A percentile compares a stretch with the other conserved stretches of the same genome.
Evolutionary conservation across 2,113 vertebrate species (phyloP).

Genomic region (Engystomops pustulosus): DNA sequence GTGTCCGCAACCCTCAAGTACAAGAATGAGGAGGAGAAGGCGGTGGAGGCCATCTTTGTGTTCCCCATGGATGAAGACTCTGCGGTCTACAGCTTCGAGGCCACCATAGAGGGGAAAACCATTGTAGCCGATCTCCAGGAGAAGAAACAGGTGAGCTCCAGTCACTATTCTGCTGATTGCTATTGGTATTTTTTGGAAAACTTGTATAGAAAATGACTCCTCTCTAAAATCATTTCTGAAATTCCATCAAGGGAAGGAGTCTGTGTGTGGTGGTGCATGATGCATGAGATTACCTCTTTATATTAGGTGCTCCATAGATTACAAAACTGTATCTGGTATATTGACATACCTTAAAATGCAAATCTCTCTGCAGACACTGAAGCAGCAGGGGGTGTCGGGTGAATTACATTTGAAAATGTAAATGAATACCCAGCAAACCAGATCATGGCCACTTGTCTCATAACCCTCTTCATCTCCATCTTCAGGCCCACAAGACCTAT

Average conservation of each 20-base stretch:
- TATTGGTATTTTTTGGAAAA: no score
- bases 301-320: no score
- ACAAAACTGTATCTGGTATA: no score
- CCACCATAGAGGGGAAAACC: conserved; percentile 73
- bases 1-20: conserved; percentile 80
- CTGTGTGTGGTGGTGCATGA: no score
- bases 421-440: not conserved
- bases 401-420: not conserved
- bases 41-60: conserved; percentile 80
- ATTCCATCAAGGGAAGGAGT: no score
- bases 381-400: not conserved
- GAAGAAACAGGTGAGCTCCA: conserved; percentile 76
- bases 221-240: no score
- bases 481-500: conserved; percentile 72
- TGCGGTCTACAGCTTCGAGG: conserved; percentile 80
- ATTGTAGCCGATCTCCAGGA: conserved; percentile 80
- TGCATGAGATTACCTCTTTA: no score
- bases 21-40: conserved; percentile 75
- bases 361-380: not conserved
- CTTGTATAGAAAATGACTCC: no score
- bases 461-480: not conserved
- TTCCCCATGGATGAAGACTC: conserved; percentile 83
- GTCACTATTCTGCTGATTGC: not conserved
- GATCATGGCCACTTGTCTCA: not conserved
- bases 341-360: not conserved